Evolutionary conservation across 2,113 vertebrate genomes (phyloP).

Genomic region (Lycaon pictus): DNA sequence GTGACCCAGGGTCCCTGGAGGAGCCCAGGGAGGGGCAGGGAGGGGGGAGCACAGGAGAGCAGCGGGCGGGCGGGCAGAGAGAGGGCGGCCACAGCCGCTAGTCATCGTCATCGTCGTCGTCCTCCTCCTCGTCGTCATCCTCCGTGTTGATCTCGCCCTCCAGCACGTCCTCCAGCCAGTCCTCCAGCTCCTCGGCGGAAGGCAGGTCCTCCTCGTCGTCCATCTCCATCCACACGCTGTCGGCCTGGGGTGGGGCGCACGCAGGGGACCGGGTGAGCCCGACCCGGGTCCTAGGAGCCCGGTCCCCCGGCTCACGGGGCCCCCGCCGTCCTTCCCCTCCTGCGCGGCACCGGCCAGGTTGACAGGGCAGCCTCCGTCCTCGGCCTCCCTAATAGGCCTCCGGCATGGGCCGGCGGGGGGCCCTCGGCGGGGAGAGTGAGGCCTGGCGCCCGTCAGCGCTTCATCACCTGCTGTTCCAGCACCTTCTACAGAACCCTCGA

Average conservation of each 20-base stretch:
- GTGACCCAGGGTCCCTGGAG: neutral
- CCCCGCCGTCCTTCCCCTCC: neutral
- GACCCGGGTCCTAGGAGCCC: neutral
- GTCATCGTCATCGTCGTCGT: conserved; percentile 83
- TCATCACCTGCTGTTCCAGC: conserved; percentile 22
- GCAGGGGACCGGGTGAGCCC: fast-evolving
- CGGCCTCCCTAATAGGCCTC: neutral
- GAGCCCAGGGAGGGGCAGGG: neutral
- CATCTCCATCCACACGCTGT: conserved; percentile 97
- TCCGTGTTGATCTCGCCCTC: conserved; percentile 93
- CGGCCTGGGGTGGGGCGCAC: conserved; percentile 86
- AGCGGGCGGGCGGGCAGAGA: neutral
- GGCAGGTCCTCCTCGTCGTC: conserved; percentile 94
- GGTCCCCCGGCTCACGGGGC: neutral
- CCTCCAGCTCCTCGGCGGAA: conserved; percentile 91
- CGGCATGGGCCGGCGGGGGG: neutral
- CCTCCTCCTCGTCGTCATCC: conserved; percentile 87
- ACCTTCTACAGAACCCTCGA: neutral
- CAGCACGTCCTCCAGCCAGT: conserved; percentile 94
- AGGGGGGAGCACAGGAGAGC: neutral
- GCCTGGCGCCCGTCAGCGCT: neutral
- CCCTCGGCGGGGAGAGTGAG: neutral
- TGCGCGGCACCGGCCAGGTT: no score
- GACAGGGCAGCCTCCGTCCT: neutral
- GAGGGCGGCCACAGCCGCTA: conserved; percentile 60